Base-by-base conservation (phyloP, 1,140 invertebrate species). In the Drosophila nigrodunni region DNA sequence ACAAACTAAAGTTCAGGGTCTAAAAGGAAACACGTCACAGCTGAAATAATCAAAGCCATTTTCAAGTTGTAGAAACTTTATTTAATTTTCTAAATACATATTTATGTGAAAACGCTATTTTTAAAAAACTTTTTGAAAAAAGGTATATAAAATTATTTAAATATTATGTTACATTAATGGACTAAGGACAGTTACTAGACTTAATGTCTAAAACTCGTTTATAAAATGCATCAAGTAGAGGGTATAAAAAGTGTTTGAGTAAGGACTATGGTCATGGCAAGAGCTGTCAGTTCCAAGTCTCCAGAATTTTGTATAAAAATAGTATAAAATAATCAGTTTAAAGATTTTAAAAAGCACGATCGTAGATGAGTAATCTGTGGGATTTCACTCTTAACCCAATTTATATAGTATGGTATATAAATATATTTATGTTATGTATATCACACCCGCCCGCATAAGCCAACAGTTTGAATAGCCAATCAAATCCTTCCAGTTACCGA, bases 401-500 rank as follows among this genome's bases (percentile, higher is more conserved):
- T 18, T 67, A 13, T 15, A 37, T 66, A 30, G 52, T 44, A 59
- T 9, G 9, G 15, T 69, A 18, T 30, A 39, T 59, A 44, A 39
- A 21, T 61, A 35, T 55, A n/a, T 34, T 30, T 8, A 13, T 30
- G 18, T 21, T 21, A 49, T 62, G n/a, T n/a, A n/a, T 70, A 74
- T 74, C 72, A 70, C 66, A 70, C 66, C 60, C 60, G 43, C 58
- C 50, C 52, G 50, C 66, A 68, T 44, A 25, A 41, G 4, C 11
- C 47, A 35, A 39, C 21, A 11, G 21, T 30, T 58, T 54, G 58
- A 47, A 54, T 74, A 80, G 70, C 61, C 41, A 83, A 68, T 77
- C 72, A 88, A 72, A 73, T 72, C 46, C 85, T 80, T 76, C 78
- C 80, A 18, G 80, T 78, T 7, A 77, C 61, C 21, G 59, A 41